Conservation (phyloP, 2,797 vertebrate genomes). For the Melanotaenia boesemani region DNA sequence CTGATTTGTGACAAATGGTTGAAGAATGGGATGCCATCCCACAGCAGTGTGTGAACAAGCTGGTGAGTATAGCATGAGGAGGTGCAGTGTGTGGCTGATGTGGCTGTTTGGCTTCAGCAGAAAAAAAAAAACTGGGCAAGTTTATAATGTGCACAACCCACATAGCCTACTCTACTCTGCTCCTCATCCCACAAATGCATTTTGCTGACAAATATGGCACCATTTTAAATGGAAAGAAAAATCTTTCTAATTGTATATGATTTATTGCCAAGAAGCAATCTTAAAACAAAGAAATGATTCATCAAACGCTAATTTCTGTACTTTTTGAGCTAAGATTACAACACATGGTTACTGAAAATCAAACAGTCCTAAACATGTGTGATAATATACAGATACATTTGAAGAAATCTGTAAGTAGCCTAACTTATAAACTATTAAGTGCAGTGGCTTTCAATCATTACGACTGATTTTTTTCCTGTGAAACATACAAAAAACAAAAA, state of each 20-base stretch:
- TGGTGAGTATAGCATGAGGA: not conserved
- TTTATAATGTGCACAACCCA: too few species aligned
- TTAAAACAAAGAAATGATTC: not conserved
- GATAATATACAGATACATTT: not conserved
- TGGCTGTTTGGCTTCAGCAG: not conserved
- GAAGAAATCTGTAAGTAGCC: not conserved
- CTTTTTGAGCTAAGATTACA: not conserved
- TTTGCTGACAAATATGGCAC: not conserved
- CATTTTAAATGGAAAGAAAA: not conserved
- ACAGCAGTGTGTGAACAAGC: not conserved
- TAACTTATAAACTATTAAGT: not conserved
- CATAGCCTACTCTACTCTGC: too few species aligned
- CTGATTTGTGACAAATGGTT: conserved; percentile 1
- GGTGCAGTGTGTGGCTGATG: not conserved
- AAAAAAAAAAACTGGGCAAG: too few species aligned
- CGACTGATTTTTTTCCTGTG: too few species aligned
- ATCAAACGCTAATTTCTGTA: not conserved
- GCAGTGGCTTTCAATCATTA: not conserved
- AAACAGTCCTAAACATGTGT: not conserved
- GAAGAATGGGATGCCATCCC: not conserved
- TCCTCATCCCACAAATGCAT: too few species aligned
- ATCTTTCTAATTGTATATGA: not conserved
- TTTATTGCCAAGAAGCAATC: not conserved
- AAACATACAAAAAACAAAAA: not conserved
- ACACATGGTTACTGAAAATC: not conserved